phyloP scores from a whole-genome alignment of 2,888 invertebrate genomes.

The Peribatodes rhomboidaria region DNA sequence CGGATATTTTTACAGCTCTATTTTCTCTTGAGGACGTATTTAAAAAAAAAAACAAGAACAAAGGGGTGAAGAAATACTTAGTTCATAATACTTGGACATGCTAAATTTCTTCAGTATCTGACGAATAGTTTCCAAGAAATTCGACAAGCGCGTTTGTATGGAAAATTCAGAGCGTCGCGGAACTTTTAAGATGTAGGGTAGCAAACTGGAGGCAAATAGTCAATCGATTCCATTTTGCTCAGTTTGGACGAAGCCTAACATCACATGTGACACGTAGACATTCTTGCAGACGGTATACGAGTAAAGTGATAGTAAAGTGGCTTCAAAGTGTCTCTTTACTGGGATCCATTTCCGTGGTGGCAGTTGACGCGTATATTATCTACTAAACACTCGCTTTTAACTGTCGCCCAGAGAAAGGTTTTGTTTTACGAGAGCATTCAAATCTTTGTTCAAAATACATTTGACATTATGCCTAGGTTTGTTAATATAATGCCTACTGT shows the following conservation, averaged over 20 bases:
- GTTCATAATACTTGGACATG: too few species aligned
- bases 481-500: not conserved
- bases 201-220: too few species aligned
- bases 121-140: too few species aligned
- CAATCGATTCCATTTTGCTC: not conserved
- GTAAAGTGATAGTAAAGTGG: conserved; percentile 16
- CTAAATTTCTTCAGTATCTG: too few species aligned
- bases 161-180: too few species aligned
- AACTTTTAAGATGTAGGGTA: too few species aligned
- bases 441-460: not conserved
- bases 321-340: conserved; percentile 16
- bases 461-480: not conserved
- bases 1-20: too few species aligned
- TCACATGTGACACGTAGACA: not conserved
- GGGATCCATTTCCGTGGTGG: not conserved
- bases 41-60: too few species aligned
- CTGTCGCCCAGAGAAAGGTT: conserved; percentile 11
- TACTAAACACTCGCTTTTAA: not conserved
- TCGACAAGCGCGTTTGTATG: too few species aligned
- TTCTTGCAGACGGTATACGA: not conserved
- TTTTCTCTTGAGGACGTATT: too few species aligned
- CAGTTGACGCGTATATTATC: conserved; percentile 7
- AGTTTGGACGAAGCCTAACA: not conserved
- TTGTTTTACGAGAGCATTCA: not conserved
- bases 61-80: too few species aligned